Conservation (phyloP, 1,140 invertebrate genomes). For the Papilio glaucus region DNA sequence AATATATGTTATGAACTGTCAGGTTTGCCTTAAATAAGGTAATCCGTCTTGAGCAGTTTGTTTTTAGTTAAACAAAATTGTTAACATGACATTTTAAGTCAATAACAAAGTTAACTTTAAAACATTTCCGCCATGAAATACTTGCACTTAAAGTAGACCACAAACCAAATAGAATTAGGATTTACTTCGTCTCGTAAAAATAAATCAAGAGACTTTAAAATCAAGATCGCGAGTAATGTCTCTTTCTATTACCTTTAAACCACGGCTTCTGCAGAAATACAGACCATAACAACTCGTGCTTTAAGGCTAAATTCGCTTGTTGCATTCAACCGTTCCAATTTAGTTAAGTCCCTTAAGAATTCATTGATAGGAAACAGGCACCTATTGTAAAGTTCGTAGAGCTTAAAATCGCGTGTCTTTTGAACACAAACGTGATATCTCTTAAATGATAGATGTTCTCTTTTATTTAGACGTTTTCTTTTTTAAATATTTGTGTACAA, state of each 20-base stretch:
- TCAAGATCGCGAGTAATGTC: conserved; percentile 60
- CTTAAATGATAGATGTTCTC: conserved; percentile 25
- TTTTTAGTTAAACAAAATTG: too few relatives aligned
- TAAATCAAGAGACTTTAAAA: conserved; percentile 68
- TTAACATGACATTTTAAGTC: not conserved
- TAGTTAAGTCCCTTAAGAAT: conserved; percentile 40
- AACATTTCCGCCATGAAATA: conserved; percentile 1
- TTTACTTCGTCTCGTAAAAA: conserved; percentile 64
- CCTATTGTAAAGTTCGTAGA: conserved; percentile 52
- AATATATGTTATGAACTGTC: too few relatives aligned
- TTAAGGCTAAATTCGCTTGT: conserved; percentile 50
- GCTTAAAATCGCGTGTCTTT: conserved; percentile 48
- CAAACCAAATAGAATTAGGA: conserved; percentile 58
- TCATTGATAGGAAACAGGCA: conserved; percentile 54
- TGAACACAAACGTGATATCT: conserved; percentile 10
- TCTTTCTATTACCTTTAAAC: conserved; percentile 55
- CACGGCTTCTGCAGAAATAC: conserved; percentile 41
- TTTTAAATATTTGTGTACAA: conserved; percentile 6
- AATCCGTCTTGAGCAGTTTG: too few relatives aligned
- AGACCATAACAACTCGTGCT: conserved; percentile 46
- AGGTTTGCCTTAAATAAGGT: too few relatives aligned
- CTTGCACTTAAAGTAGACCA: conserved; percentile 40
- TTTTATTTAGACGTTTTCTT: conserved; percentile 16
- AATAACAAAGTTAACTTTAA: not conserved
- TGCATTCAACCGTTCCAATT: conserved; percentile 25